Evolutionary conservation across 23 tunicate species (phyloP).

Genomic region (Corella eumyota): DNA sequence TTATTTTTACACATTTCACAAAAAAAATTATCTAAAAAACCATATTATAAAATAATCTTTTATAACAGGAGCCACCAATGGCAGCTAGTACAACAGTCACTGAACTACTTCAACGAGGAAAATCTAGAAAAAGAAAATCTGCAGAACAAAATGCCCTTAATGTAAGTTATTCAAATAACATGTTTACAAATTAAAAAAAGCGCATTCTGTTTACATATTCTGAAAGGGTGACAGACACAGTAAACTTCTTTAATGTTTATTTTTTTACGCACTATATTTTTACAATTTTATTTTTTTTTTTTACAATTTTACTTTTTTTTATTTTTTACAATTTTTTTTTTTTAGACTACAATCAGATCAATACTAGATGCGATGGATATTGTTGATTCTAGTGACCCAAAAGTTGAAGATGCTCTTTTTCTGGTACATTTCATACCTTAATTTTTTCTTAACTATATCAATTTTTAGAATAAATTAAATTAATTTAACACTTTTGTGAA

Average conservation of each 20-base stretch:
- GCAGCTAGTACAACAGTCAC: constrained; percentile 34
- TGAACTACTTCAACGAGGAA: constrained; percentile 74
- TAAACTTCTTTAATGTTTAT: not conserved
- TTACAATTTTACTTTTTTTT: not conserved
- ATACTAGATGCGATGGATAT: constrained; percentile 40
- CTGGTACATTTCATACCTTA: too few relatives aligned
- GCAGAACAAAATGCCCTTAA: constrained; percentile 74
- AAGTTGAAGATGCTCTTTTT: constrained; percentile 60
- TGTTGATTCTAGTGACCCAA: constrained; percentile 44
- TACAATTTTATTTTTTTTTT: not conserved
- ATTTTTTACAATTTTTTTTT: too few relatives aligned
- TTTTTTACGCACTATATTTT: not conserved
- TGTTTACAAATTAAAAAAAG: not conserved
- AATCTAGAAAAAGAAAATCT: constrained; percentile 64
- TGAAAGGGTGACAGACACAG: not conserved
- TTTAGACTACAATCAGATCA: constrained; percentile 49
- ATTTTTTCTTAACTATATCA: too few relatives aligned
- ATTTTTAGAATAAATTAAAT: too few relatives aligned
- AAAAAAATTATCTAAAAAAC: too few relatives aligned
- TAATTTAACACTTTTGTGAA: too few relatives aligned
- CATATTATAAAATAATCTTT: too few relatives aligned
- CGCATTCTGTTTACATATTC: not conserved
- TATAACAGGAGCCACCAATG: constrained; percentile 42
- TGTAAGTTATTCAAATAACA: too few relatives aligned
- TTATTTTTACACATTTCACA: too few relatives aligned